These are phyloP conservation scores for Crypturellus undulatus DNA, from an alignment of 2,113 vertebrate genomes.

Conservation along the genomic window DNA sequence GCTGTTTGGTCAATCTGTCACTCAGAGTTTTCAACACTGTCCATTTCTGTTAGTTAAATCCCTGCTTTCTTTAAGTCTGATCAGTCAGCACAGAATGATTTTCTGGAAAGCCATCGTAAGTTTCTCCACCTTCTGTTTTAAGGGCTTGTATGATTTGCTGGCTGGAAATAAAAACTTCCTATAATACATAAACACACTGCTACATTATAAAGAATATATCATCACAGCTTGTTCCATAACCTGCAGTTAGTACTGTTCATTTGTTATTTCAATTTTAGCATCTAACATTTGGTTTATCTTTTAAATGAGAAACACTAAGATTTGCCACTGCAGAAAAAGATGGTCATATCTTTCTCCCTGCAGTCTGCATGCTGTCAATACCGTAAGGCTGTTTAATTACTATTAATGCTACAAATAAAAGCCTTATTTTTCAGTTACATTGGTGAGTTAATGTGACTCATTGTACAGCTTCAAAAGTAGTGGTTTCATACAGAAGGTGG, in stretches of 20 bases:
- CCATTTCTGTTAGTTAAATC: background rate
- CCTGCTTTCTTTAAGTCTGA: background rate
- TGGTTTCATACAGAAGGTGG: background rate
- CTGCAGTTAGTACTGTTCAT: background rate
- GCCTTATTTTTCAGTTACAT: background rate
- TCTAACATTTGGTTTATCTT: background rate
- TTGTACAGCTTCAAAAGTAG: background rate
- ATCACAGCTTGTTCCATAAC: background rate
- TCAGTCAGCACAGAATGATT: background rate
- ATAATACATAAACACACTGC: background rate
- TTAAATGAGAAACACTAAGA: background rate
- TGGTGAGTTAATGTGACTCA: background rate
- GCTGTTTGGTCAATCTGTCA: background rate
- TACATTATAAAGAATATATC: background rate
- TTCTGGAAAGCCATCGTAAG: background rate
- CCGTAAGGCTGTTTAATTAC: background rate
- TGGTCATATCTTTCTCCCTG: rapidly evolving
- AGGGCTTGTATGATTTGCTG: background rate
- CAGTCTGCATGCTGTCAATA: background rate
- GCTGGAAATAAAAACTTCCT: background rate
- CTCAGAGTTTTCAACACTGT: background rate
- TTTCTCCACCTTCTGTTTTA: background rate
- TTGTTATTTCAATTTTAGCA: background rate
- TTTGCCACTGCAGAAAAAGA: background rate
- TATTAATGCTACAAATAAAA: background rate